phyloP scores from a whole-genome alignment of 2,797 vertebrate species.

The Centropyge bicolor region DNA sequence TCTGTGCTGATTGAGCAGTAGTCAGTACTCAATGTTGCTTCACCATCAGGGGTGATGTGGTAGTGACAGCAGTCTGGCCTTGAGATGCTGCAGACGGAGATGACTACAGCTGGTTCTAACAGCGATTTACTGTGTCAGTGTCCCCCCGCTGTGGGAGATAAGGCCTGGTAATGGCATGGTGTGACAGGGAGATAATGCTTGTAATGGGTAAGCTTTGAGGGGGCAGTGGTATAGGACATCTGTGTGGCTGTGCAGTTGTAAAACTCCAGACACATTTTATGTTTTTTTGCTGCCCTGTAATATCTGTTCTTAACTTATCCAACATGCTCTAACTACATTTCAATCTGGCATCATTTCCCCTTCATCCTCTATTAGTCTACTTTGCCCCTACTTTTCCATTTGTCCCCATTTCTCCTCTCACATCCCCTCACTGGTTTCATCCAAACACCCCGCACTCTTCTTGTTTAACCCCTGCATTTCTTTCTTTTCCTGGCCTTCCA shows the following conservation, averaged over 20 bases:
- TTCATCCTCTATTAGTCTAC: constrained; percentile 25
- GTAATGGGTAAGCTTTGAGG: constrained; percentile 53
- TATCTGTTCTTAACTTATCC: constrained; percentile 24
- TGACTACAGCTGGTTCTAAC: constrained; percentile 66
- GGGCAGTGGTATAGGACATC: constrained; percentile 53
- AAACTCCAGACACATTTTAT: constrained; percentile 47
- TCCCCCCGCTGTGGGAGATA: constrained; percentile 67
- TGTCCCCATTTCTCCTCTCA: constrained; percentile 19
- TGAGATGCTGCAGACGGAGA: constrained; percentile 55
- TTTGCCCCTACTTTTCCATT: constrained; percentile 23
- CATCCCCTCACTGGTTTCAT: constrained; percentile 16
- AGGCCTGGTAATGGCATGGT: constrained; percentile 72
- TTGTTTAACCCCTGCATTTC: constrained; percentile 34
- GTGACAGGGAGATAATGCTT: constrained; percentile 73
- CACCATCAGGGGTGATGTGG: constrained; percentile 16
- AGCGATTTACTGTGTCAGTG: constrained; percentile 53
- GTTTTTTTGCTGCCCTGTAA: constrained; percentile 25
- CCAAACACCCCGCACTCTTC: background rate
- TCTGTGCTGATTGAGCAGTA: constrained; percentile 25
- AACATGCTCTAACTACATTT: constrained; percentile 37
- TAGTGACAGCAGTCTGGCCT: constrained; percentile 40
- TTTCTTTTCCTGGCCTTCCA: constrained; percentile 35
- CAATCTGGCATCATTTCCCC: constrained; percentile 38
- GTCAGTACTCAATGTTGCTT: constrained; percentile 15
- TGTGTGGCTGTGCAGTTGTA: constrained; percentile 59